phyloP scores from a whole-genome alignment of 2,888 invertebrate genomes.

The Lymantria dispar region DNA sequence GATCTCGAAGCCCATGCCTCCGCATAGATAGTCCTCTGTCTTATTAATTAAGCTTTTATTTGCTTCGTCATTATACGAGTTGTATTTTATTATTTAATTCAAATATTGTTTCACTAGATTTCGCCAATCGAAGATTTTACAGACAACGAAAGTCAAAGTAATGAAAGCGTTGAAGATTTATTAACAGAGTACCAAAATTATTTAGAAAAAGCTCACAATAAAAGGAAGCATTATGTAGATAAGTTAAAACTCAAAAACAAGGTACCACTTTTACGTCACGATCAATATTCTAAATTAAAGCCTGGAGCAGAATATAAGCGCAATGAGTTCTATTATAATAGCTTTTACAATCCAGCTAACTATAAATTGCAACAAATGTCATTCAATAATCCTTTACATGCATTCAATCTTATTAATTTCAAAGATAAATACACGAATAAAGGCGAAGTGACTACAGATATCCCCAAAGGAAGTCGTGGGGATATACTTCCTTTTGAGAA shows the following conservation, averaged over 20 bases:
- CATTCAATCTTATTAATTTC: constrained; percentile 49
- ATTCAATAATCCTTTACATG: constrained; percentile 48
- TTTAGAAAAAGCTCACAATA: constrained; percentile 68
- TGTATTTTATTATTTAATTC: neutral
- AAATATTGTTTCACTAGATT: constrained; percentile 42
- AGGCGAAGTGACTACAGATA: constrained; percentile 24
- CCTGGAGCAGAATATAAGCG: constrained; percentile 34
- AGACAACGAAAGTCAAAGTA: constrained; percentile 60
- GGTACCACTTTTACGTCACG: constrained; percentile 57
- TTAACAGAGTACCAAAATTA: constrained; percentile 67
- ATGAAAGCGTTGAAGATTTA: constrained; percentile 65
- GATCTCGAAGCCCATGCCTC: too few relatives aligned
- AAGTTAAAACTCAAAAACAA: constrained; percentile 66
- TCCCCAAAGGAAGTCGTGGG: constrained; percentile 27
- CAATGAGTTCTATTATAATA: constrained; percentile 41
- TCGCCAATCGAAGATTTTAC: constrained; percentile 43
- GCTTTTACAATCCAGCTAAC: constrained; percentile 38
- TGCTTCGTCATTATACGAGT: neutral
- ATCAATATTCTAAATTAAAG: constrained; percentile 53
- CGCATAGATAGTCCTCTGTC: too few relatives aligned
- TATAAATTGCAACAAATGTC: constrained; percentile 35
- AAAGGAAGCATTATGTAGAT: constrained; percentile 54
- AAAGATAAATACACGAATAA: constrained; percentile 40
- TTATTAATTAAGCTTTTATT: too few relatives aligned
- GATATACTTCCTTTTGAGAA: constrained; percentile 31